Evolutionary conservation across 2,113 vertebrate species (phyloP), one percentile per base, ranked within the genome.

Genomic region (Elanoides forficatus): DNA sequence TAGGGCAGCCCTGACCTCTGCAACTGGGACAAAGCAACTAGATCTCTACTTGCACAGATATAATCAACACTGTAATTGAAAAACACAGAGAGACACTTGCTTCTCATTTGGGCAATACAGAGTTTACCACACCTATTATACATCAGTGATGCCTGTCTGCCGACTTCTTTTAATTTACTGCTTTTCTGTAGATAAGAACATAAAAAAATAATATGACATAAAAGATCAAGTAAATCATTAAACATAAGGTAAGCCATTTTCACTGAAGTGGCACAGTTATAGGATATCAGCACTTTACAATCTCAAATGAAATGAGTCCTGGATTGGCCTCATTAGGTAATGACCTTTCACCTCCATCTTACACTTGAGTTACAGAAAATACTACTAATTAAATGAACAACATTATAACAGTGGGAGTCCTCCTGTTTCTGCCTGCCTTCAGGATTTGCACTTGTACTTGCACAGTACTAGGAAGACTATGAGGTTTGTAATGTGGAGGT

Each of bases 171-270:
- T 73, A 20, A 88, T 73, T 65, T 53, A 60, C 59, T 9, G 1
- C 22, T 65, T 56, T 80, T 53, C 71, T 0, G 0, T 4, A 70
- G 86, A 27, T 68, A 88, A 86, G 43, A 52, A 82, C 18, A 7
- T 78, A 11, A 50, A 66, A 13, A 50, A 66, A 36, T 25, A 56
- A 50, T 13, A 40, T 7, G 43, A n/a, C 17, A 55, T 10, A 85
- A 70, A 83, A 95, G 82, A 59, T 80, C 67, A 83, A 55, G 59
- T 48, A 90, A 93, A 76, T 36, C 58, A 82, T 86, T 71, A 91
- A 90, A 87, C 0, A 2, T 19, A 36, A 75, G 22, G 78, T 25
- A 48, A 85, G 19, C 5, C 19, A 21, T 74, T 50, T 34, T 16
- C 52, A 90, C 26, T 32, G 11, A 60, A 73, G 38, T 30, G 40